Percentiles rank a stretch among this genome's conserved stretches.
Conservation (phyloP, 2,113 vertebrate species). For the Oncorhynchus clarkii region DNA sequence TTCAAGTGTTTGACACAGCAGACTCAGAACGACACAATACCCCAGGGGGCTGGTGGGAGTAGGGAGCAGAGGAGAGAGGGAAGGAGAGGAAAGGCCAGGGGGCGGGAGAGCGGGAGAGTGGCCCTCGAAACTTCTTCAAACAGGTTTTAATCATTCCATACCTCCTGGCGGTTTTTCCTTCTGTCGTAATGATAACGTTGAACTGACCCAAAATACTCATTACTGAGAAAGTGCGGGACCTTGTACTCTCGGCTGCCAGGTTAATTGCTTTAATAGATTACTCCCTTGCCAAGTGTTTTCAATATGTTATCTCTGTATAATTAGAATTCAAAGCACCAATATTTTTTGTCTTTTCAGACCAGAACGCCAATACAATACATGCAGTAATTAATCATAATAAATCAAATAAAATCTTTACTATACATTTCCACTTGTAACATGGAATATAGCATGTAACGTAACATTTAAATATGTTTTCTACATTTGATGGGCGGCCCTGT, state of each 20-base stretch:
- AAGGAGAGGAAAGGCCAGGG: slow-evolving; percentile 10
- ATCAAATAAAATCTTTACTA: background rate
- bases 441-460: too few relatives aligned
- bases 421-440: too few relatives aligned
- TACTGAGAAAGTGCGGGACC: slow-evolving; percentile 27
- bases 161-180: slow-evolving; percentile 39
- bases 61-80: background rate
- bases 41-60: slow-evolving; percentile 22
- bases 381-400: too few relatives aligned
- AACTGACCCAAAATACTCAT: slow-evolving; percentile 41
- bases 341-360: background rate
- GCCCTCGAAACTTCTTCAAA: slow-evolving; percentile 49
- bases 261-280: slow-evolving; percentile 20
- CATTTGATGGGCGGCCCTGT: too few relatives aligned
- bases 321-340: background rate
- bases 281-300: background rate
- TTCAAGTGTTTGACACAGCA: slow-evolving; percentile 66
- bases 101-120: background rate
- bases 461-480: too few relatives aligned
- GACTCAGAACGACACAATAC: slow-evolving; percentile 58
- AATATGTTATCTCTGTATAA: background rate
- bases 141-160: slow-evolving; percentile 60
- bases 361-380: background rate
- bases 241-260: slow-evolving; percentile 17
- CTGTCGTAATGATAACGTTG: slow-evolving; percentile 40